These are phyloP conservation scores for Psephotus haematonotus DNA, from an alignment of 2,113 vertebrate genomes.

Conservation along the genomic window DNA sequence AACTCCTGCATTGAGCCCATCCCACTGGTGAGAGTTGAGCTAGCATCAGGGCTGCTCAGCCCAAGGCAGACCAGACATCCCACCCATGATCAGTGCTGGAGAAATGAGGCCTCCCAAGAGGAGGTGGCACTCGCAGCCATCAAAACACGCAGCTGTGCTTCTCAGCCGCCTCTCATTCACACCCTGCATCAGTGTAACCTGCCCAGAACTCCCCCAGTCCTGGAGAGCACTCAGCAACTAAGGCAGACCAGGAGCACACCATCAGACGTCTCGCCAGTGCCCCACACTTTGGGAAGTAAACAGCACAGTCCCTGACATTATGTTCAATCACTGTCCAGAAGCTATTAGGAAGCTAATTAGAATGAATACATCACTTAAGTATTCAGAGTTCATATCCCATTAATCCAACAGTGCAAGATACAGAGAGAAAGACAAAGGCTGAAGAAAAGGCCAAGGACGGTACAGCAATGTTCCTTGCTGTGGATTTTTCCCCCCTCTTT, in stretches of 20 bases:
- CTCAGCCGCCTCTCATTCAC: background rate
- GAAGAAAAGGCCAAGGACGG: constrained; percentile 54
- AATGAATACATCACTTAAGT: constrained; percentile 53
- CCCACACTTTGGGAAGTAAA: background rate
- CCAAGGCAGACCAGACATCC: background rate
- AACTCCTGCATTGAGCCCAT: background rate
- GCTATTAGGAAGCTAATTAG: constrained; percentile 65
- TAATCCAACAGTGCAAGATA: constrained; percentile 29
- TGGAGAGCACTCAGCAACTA: background rate
- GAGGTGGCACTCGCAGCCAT: background rate
- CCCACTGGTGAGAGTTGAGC: rapidly evolving
- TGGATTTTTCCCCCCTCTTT: background rate
- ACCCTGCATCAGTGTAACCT: rapidly evolving
- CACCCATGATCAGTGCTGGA: background rate
- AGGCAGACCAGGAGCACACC: background rate
- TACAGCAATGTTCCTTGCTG: background rate
- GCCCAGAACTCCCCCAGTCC: background rate
- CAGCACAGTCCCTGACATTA: background rate
- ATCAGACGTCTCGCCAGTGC: background rate
- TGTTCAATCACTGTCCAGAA: constrained; percentile 45
- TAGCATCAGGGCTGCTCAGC: background rate
- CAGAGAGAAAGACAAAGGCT: constrained; percentile 41
- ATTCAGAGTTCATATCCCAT: constrained; percentile 61
- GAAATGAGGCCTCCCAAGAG: background rate
- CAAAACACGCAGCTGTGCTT: background rate